Evolutionary conservation across 2,797 vertebrate species (phyloP).

Genomic region (Gymnoscopelus microlampas): DNA sequence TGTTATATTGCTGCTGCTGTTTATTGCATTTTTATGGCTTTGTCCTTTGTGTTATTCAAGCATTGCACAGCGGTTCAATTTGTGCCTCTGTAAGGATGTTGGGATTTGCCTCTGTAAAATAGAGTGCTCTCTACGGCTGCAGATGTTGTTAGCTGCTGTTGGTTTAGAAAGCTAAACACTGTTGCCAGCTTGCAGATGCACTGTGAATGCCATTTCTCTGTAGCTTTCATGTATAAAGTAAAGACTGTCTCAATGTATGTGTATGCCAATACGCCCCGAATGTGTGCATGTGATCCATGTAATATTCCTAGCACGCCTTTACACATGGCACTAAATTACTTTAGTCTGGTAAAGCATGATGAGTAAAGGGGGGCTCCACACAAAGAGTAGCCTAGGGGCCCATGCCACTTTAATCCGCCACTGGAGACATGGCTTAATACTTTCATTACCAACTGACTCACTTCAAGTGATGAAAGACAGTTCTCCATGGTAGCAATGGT

Average conservation of each 20-base stretch:
- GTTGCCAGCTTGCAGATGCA: neutral
- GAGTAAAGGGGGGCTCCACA: neutral
- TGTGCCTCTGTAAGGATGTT: neutral
- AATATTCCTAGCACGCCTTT: neutral
- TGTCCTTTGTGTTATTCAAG: conserved; percentile 1
- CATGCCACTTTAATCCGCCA: neutral
- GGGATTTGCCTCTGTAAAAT: neutral
- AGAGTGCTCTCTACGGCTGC: neutral
- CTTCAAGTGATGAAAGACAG: too few species aligned
- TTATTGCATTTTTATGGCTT: neutral
- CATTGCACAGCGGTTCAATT: neutral
- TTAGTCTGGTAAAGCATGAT: neutral
- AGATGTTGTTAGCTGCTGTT: neutral
- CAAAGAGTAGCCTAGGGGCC: neutral
- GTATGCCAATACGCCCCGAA: neutral
- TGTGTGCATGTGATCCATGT: neutral
- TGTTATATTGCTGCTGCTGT: neutral
- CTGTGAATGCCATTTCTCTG: neutral
- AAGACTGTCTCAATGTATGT: too few species aligned
- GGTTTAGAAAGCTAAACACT: neutral
- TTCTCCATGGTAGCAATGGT: too few species aligned
- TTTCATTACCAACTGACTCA: too few species aligned
- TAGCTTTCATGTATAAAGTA: neutral
- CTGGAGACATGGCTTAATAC: neutral
- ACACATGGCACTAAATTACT: neutral